Base-by-base conservation (phyloP, 2,113 vertebrate genomes). In the Pimephales promelas region DNA sequence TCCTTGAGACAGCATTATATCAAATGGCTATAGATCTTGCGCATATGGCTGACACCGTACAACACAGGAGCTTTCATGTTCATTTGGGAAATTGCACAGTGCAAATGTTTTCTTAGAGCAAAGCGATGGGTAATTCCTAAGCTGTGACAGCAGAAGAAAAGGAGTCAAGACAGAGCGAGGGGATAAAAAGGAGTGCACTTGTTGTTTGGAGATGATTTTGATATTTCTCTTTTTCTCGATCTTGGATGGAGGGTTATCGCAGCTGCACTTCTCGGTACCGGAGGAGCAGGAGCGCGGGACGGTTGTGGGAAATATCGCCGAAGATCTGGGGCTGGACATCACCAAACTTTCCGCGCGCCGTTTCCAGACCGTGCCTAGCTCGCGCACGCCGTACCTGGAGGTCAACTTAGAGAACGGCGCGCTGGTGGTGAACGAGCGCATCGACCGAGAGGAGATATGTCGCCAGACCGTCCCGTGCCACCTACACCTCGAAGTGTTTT, bases 301-400 rank as follows among this genome's bases (percentile, higher is more conserved):
- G 66, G 94, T 98, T 91, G 97, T 99, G 95, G 97, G 98, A 81
- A 99, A 99, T 92, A 97, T 99, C 85, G 98, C 98, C 45, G 97
- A 98, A 92, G 98, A 99, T 90, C 93, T 99, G 94, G 96, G 98
- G 83, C 95, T 99, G 95, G 97, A 99, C 96, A 95, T 99, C 86
- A 99, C 97, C 90, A 97, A 99, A 94, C 95, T 98, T 93, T 96
- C 95, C 28, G 95, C 96, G 77, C 96, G 97, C 86, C 94, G 96
- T 64, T 99, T 98, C 89, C 97, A 99, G 89, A 96, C 97, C 64
- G 97, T 96, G 89, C 95, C 97, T 83, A 96, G 95, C 89, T 98
- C 97, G 0, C 93, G 97, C 85, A 95, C 95, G 81, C 97, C 98
- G 68, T 97, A 97, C 90, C 92, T 99, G 93, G 97, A 96, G 89